These are phyloP conservation scores for Paraescarpia echinospica DNA, from an alignment of 1,140 invertebrate genomes.

Conservation along the genomic window DNA sequence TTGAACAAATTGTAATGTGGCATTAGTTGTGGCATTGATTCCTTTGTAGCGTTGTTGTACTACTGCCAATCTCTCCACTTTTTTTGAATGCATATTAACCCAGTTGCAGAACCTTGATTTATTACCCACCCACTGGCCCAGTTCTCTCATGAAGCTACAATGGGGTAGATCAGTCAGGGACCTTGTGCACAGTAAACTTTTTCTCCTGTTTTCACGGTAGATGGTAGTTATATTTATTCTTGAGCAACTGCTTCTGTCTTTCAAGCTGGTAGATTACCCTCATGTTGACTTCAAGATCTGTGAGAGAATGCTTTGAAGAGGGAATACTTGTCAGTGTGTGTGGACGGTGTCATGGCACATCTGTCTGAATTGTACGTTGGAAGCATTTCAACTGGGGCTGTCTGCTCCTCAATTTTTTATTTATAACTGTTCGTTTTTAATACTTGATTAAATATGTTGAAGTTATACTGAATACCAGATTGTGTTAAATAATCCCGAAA, in stretches of 20 bases:
- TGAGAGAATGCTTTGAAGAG: not conserved
- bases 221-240: not conserved
- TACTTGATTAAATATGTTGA: too few species aligned
- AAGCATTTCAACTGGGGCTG: too few species aligned
- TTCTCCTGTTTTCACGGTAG: not conserved
- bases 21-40: not conserved
- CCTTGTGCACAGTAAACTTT: not conserved
- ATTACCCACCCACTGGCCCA: not conserved
- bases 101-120: not conserved
- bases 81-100: not conserved
- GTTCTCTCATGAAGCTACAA: not conserved
- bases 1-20: not conserved
- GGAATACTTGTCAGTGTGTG: not conserved
- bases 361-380: too few species aligned
- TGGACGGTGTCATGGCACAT: too few species aligned
- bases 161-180: not conserved
- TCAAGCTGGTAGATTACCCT: not conserved
- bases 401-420: too few species aligned
- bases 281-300: not conserved
- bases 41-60: not conserved
- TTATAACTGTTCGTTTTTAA: too few species aligned
- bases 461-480: too few species aligned
- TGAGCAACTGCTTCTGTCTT: not conserved
- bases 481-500: too few species aligned
- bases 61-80: not conserved